These are phyloP conservation scores for Danio jaintianensis DNA, from an alignment of 2,797 vertebrate genomes.

Conservation along the genomic window DNA sequence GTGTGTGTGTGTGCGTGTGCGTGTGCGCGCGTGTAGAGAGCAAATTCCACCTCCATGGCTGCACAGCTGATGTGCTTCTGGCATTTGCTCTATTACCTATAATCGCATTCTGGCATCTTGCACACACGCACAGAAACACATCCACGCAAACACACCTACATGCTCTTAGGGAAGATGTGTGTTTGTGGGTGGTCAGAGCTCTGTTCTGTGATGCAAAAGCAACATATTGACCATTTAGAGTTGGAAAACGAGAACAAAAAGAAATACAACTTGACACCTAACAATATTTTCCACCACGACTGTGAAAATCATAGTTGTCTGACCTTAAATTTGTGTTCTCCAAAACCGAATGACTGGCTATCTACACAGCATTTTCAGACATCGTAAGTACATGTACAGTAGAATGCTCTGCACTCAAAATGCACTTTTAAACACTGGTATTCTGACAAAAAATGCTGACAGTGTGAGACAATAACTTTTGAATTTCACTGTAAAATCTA, in stretches of 20 bases:
- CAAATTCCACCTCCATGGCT: constrained; percentile 15
- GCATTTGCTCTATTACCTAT: not conserved
- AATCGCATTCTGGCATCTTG: constrained; percentile 3
- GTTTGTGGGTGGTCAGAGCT: constrained; percentile 20
- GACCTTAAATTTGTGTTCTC: not conserved
- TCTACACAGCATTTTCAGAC: not conserved
- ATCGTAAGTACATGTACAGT: not conserved
- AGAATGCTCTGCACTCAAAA: not conserved
- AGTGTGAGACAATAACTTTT: not conserved
- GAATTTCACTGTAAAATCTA: not conserved
- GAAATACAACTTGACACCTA: not conserved
- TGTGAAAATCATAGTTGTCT: not conserved
- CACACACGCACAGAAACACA: not conserved
- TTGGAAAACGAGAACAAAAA: not conserved
- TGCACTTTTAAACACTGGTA: not conserved
- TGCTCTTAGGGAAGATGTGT: constrained; percentile 1
- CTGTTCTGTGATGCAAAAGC: constrained; percentile 13
- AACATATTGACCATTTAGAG: constrained; percentile 8
- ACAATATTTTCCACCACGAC: not conserved
- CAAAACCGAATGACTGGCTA: not conserved
- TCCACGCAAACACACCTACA: constrained; percentile 29
- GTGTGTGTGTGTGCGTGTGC: not conserved
- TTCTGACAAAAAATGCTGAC: not conserved
- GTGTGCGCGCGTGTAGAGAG: not conserved
- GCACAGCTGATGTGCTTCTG: constrained; percentile 23